Base-by-base conservation (phyloP, 2,888 invertebrate genomes). In the Eupithecia dodoneata region DNA sequence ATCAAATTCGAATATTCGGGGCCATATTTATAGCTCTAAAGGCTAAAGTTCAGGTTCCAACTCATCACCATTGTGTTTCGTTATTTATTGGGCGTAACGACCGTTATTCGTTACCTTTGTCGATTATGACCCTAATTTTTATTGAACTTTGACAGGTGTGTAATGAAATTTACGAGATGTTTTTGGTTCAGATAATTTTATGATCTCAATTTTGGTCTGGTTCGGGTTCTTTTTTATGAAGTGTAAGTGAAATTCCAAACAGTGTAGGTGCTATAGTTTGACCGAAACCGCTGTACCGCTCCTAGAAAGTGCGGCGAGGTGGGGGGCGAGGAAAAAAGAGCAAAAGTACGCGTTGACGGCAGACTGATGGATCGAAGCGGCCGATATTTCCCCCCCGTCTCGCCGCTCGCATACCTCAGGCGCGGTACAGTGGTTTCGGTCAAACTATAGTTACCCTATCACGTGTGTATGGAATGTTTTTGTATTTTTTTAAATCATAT, bases 81-180 rank as follows among this genome's bases (percentile, higher is more conserved):
- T 87, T 88, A 87, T 87, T 89, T 87, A 89, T 86, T 85, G 83
- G 81, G 77, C 83, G 82, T 81, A 82, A 81, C 85, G 71, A 74
- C 74, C 72, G 74, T 74, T 77, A 72, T 55, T 63, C 84, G 85
- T 87, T 87, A 85, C 83, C 82, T 85, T 86, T 86, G 83, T 86
- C 78, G 82, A 85, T 84, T 84, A 85, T 86, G 87, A 85, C 88
- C 89, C 84, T 89, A 89, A 90, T 90, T 88, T 84, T 81, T 79
- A 76, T 81, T 87, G 86, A 89, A 87, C 88, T 89, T 85, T 88
- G 84, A 83, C 85, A 79, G 79, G 82, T 74, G 79, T 78, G 79
- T 85, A 87, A 88, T 88, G 84, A 18, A 87, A 79, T 81, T 81
- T 83, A 82, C 75, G 79, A 77, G 52, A 71, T 69, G 44, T 73